Base-by-base conservation (phyloP, 2,113 vertebrate species). In the Ochotona princeps region DNA sequence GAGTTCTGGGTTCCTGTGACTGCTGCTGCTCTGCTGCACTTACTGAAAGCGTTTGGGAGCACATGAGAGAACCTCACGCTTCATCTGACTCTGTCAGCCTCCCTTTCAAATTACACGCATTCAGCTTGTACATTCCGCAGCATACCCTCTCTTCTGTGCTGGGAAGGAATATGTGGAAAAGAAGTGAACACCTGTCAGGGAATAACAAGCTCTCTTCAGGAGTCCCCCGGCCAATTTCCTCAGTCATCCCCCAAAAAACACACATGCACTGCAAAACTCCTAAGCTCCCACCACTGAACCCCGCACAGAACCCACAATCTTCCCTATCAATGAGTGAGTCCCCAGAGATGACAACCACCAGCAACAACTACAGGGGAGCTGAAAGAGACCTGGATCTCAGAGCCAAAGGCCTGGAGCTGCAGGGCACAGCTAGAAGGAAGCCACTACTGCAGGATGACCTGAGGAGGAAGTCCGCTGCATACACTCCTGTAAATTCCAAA, bases 401-500 rank as follows among this genome's bases (percentile, higher is more conserved):
- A 84, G 32, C 28, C 84, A 84, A 66, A 51, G 25, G 14, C 32
- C 61, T 30, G 12, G 51, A 61, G 83, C 21, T 23, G 2, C 70
- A 70, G 51, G n/a, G 4, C 9, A 8, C 69, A 44, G 14, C 25
- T 3, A 26, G 7, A 4, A 54, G 12, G n/a, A n/a, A n/a, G n/a
- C n/a, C n/a, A n/a, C n/a, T n/a, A n/a, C n/a, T n/a, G n/a, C n/a
- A n/a, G n/a, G 2, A 17, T 30, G 28, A 3, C 72, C 87, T 61
- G 75, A 66, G 17, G 30, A 92, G 38, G 38, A 92, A 47, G 44
- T 21, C 1, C 5, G 80, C 60, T 57, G 35, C 4, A 26, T 14
- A 17, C 25, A 70, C n/a, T 67, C 18, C 87, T 67, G 87, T 79
- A 87, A 92, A 90, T 83, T 84, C 67, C 35, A 87, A 75, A 14